phyloP scores from a whole-genome alignment of 2,888 invertebrate genomes.

The Trichogramma evanescens region DNA sequence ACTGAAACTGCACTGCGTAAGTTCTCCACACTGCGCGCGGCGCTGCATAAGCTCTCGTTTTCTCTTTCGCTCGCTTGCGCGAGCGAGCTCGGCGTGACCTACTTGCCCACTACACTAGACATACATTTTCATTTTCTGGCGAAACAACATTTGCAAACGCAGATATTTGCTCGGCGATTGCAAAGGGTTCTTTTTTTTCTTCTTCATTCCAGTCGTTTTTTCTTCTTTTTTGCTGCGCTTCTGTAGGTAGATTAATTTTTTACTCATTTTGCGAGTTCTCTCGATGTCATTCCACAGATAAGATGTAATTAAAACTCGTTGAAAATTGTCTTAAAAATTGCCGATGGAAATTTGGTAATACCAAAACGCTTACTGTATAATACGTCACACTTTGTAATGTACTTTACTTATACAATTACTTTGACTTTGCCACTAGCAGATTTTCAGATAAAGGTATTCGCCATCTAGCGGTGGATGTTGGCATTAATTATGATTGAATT shows the following conservation, averaged over 20 bases:
- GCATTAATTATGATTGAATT: too few relatives aligned
- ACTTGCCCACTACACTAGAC: conserved; percentile 49
- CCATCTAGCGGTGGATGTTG: too few relatives aligned
- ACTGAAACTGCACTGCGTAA: conserved; percentile 46
- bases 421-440: too few relatives aligned
- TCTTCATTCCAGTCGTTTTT: neutral
- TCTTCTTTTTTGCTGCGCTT: neutral
- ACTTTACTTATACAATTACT: too few relatives aligned
- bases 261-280: neutral
- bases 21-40: conserved; percentile 22
- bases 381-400: too few relatives aligned
- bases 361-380: too few relatives aligned
- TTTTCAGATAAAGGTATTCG: too few relatives aligned
- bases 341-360: too few relatives aligned
- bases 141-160: conserved; percentile 20
- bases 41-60: neutral
- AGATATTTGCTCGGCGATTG: conserved; percentile 5
- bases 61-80: conserved; percentile 36
- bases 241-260: neutral
- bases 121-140: conserved; percentile 44
- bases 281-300: too few relatives aligned
- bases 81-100: conserved; percentile 38
- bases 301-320: too few relatives aligned
- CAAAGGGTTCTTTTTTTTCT: neutral
- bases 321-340: too few relatives aligned